phyloP scores from a whole-genome alignment of 2,113 vertebrate genomes.

The Thunnus maccoyii region DNA sequence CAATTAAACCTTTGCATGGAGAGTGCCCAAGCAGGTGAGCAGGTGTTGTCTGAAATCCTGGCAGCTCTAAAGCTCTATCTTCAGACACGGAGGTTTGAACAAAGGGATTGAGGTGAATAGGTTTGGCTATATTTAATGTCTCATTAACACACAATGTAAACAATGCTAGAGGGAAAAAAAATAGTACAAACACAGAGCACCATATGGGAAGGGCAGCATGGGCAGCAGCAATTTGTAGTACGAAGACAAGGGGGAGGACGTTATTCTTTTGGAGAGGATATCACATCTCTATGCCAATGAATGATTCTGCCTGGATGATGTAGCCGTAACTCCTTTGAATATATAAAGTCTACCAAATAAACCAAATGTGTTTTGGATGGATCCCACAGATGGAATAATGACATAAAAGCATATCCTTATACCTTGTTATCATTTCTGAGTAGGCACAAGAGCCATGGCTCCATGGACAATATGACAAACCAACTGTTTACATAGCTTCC shows the following conservation, averaged over 20 bases:
- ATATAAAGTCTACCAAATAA: constrained; percentile 14
- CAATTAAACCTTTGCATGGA: constrained; percentile 63
- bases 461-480: too few species aligned
- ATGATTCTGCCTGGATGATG: constrained; percentile 21
- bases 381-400: constrained; percentile 22
- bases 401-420: background rate
- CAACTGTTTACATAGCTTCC: too few species aligned
- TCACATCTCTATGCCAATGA: constrained; percentile 13
- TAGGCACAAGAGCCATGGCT: too few species aligned
- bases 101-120: constrained; percentile 66
- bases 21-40: constrained; percentile 57
- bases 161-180: constrained; percentile 41
- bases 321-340: constrained; percentile 11
- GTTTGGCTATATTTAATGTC: constrained; percentile 62
- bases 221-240: constrained; percentile 50
- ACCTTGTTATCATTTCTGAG: constrained; percentile 2
- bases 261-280: constrained; percentile 32
- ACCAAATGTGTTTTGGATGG: background rate
- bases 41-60: constrained; percentile 52
- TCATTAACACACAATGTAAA: constrained; percentile 69
- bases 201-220: constrained; percentile 65
- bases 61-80: constrained; percentile 42
- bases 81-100: constrained; percentile 40
- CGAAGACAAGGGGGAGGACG: constrained; percentile 32
- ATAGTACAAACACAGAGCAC: constrained; percentile 33